Conservation (phyloP, 2,113 vertebrate genomes). For the Calidris pygmaea region DNA sequence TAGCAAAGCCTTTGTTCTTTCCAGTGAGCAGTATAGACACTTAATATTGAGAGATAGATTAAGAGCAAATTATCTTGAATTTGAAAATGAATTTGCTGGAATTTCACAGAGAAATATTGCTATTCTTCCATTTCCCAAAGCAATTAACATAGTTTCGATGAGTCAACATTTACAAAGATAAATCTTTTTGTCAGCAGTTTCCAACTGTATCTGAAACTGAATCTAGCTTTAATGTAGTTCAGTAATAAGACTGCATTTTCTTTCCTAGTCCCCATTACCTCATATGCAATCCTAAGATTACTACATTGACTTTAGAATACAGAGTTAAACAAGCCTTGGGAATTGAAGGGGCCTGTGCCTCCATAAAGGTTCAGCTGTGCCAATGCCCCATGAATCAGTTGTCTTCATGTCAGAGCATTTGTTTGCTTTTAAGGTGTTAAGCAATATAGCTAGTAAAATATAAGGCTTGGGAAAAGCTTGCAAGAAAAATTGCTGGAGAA, state of each 20-base stretch:
- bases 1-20: slow-evolving; percentile 46
- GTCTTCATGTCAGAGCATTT: not conserved
- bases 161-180: not conserved
- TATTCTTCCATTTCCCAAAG: slow-evolving; percentile 18
- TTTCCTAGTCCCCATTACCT: not conserved
- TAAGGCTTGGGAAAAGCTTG: not conserved
- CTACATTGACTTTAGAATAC: not conserved
- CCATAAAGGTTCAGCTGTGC: not conserved
- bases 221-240: not conserved
- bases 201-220: not conserved
- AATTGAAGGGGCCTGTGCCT: fast-evolving
- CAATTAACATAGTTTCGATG: slow-evolving; percentile 23
- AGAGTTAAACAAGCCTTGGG: not conserved
- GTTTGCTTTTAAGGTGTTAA: not conserved
- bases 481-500: not conserved
- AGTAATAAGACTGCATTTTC: not conserved
- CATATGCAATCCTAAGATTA: not conserved
- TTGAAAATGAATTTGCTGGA: slow-evolving; percentile 43
- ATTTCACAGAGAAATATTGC: slow-evolving; percentile 33
- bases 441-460: not conserved
- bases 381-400: fast-evolving
- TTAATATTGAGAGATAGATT: slow-evolving; percentile 35
- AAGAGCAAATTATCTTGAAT: slow-evolving; percentile 48
- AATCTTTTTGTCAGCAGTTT: not conserved
- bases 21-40: not conserved